These are phyloP conservation scores for Pollenia amentaria DNA, from an alignment of 2,888 invertebrate species.

Conservation along the genomic window DNA sequence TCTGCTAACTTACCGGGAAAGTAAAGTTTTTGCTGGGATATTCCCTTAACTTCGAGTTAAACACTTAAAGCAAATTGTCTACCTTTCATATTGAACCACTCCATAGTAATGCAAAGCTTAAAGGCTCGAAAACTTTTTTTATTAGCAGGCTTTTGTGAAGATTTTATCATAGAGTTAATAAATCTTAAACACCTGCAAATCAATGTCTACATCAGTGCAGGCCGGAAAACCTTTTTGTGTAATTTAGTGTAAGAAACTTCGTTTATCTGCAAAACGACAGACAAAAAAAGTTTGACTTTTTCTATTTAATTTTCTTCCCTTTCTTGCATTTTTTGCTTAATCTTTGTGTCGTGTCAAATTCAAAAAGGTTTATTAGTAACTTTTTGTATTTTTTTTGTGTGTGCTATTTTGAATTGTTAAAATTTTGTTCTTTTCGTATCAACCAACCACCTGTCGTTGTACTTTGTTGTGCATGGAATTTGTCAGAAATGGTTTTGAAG, in stretches of 20 bases:
- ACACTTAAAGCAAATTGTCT: too few species aligned
- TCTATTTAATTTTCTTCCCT: not conserved
- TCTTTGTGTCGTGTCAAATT: slow-evolving; percentile 29
- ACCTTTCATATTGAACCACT: too few species aligned
- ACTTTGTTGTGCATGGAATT: not conserved
- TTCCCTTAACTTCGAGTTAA: too few species aligned
- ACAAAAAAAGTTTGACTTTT: slow-evolving; percentile 38
- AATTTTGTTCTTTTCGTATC: slow-evolving; percentile 11
- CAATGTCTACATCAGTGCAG: not conserved
- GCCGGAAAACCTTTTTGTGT: not conserved
- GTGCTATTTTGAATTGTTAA: slow-evolving; percentile 6
- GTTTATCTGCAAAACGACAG: slow-evolving; percentile 10
- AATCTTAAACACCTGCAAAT: slow-evolving; percentile 23
- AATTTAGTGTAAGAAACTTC: slow-evolving; percentile 18
- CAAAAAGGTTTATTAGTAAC: slow-evolving; percentile 47
- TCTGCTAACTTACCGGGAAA: too few species aligned
- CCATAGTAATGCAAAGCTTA: too few species aligned
- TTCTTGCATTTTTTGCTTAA: slow-evolving; percentile 10
- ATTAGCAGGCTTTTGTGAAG: too few species aligned
- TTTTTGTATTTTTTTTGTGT: not conserved
- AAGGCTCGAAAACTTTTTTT: too few species aligned
- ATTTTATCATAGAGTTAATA: slow-evolving; percentile 5
- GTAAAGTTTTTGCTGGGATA: too few species aligned
- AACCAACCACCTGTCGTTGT: not conserved
- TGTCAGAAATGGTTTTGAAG: not conserved